A percentile compares a stretch with the other conserved stretches of the same genome.
Conservation (phyloP, 2,888 invertebrate species). For the Tenodera sinensis region DNA sequence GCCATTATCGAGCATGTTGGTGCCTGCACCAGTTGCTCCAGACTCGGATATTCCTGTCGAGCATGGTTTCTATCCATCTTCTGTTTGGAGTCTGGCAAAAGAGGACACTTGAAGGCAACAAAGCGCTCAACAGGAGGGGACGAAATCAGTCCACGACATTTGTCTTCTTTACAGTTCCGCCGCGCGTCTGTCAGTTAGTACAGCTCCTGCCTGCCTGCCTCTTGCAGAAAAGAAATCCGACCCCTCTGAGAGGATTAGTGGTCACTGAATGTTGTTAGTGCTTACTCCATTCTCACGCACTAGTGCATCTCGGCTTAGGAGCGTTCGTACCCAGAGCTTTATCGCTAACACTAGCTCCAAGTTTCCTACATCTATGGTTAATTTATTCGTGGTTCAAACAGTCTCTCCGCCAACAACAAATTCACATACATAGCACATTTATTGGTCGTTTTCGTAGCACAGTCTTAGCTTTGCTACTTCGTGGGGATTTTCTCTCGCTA, state of each 20-base stretch:
- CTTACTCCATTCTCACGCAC: neutral
- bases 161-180: constrained; percentile 14
- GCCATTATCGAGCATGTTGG: too few species aligned
- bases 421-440: too few species aligned
- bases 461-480: too few species aligned
- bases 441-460: too few species aligned
- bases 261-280: neutral
- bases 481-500: too few species aligned
- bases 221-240: neutral
- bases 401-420: too few species aligned
- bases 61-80: too few species aligned
- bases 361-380: too few species aligned
- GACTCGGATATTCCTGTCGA: too few species aligned
- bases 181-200: neutral
- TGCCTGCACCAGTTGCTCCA: too few species aligned
- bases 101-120: constrained; percentile 3
- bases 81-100: neutral
- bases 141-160: neutral
- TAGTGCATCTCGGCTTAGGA: neutral
- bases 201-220: neutral
- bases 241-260: neutral
- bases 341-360: too few species aligned
- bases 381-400: too few species aligned
- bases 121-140: neutral
- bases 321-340: neutral